Evolutionary conservation across 2,888 invertebrate genomes (phyloP), one percentile per base, ranked within the genome.

Genomic region (Synergus laeviventris): DNA sequence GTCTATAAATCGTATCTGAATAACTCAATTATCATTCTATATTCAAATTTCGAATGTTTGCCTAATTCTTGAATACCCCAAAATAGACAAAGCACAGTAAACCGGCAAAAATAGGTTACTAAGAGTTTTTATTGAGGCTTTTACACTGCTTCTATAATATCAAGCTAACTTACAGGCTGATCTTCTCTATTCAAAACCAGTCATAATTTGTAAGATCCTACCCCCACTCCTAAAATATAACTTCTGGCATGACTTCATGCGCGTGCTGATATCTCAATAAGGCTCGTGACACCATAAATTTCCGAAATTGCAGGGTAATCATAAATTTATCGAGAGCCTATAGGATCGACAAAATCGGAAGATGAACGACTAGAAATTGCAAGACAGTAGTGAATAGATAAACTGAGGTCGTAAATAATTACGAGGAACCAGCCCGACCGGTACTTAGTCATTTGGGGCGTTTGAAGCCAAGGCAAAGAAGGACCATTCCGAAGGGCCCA

Each of bases 381-480:
- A 64, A 59, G 73, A 81, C 39, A 64, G 75, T 79, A 79, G 75
- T 79, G 78, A 80, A 80, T 74, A 75, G 61, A 80, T 79, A 80
- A 82, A 79, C 79, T 79, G 73, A 78, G 45, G 81, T 59, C 79
- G 73, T 78, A 82, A 80, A 82, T 81, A 76, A 70, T 70, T 76
- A 74, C 73, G 66, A 75, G 60, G 61, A 74, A 73, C 62, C 75
- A 70, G 66, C 76, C 76, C 64, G 73, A 76, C 78, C 74, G 74
- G 62, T 73, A 21, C 60, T 56, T 78, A 74, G 64, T 80, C 42
- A 42, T 77, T 49, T 66, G 64, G 16, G 49, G 45, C 49, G 21
- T 31, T 74, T 18, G 39, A 64, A 39, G 76, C 75, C 74, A 79
- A 31, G 31, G 31, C 74, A 79, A 76, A 56, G 73, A 76, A 76